phyloP scores from a whole-genome alignment of 2,888 invertebrate genomes.

The Cyaniris semiargus region DNA sequence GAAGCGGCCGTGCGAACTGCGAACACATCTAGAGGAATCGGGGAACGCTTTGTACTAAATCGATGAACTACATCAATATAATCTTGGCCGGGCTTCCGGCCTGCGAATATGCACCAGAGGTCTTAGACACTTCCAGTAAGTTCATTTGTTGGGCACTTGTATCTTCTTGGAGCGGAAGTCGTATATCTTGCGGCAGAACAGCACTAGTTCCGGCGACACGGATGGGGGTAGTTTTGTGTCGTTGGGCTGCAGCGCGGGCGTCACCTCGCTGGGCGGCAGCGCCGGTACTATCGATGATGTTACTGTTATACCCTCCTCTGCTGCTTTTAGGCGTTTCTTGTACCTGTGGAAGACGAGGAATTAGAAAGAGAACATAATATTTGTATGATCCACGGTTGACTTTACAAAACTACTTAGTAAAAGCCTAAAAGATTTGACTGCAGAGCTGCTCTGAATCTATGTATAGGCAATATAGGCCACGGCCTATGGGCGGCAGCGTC shows the following conservation, averaged over 20 bases:
- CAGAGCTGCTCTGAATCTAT: no score
- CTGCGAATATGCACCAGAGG: conserved; percentile 33
- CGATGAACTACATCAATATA: conserved; percentile 43
- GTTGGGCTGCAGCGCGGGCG: conserved; percentile 69
- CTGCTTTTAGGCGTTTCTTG: conserved; percentile 88
- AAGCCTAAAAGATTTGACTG: no score
- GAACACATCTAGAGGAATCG: conserved; percentile 61
- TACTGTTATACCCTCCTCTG: conserved; percentile 87
- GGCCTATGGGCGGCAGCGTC: no score
- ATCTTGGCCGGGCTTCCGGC: background rate
- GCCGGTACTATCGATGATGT: conserved; percentile 87
- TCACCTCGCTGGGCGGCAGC: conserved; percentile 80
- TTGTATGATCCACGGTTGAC: no score
- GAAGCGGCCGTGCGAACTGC: conserved; percentile 65
- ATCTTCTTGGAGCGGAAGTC: conserved; percentile 94
- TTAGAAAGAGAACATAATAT: no score
- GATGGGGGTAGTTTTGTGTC: conserved; percentile 84
- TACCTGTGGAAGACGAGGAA: conserved; percentile 80
- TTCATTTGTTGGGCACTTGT: conserved; percentile 72
- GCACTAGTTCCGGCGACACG: conserved; percentile 89
- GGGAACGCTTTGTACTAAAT: conserved; percentile 72
- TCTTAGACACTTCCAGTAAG: conserved; percentile 20
- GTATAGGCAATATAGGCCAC: no score
- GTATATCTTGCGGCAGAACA: conserved; percentile 96
- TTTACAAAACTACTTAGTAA: no score